Evolutionary conservation across 1,140 invertebrate species (phyloP).

Genomic region (Papilio polytes): DNA sequence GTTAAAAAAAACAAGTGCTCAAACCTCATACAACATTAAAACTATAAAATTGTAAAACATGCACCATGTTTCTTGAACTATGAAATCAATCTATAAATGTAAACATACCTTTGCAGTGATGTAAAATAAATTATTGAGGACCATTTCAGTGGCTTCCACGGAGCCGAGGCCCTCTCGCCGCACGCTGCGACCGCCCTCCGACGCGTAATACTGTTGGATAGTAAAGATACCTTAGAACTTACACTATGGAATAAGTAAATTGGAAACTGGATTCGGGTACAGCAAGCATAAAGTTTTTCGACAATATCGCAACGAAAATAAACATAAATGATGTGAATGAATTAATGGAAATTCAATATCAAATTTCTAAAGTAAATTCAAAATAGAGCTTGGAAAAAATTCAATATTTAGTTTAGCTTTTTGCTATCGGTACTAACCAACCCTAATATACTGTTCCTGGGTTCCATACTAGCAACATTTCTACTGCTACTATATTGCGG

Average conservation of each 20-base stretch:
- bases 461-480: background rate
- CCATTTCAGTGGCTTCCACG: constrained; percentile 99
- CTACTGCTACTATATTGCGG: background rate
- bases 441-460: too few relatives aligned
- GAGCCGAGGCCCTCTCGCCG: constrained; percentile 97
- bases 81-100: background rate
- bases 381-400: background rate
- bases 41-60: background rate
- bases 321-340: too few relatives aligned
- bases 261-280: background rate
- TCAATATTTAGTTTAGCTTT: too few relatives aligned
- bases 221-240: constrained; percentile 9
- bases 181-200: constrained; percentile 86
- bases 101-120: constrained; percentile 94
- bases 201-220: constrained; percentile 87
- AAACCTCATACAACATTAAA: background rate
- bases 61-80: background rate
- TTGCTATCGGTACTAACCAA: too few relatives aligned
- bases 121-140: constrained; percentile 99
- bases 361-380: background rate
- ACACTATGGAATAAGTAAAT: background rate
- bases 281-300: background rate
- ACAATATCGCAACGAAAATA: background rate
- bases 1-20: too few relatives aligned
- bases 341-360: background rate